Evolutionary conservation across 2,113 vertebrate species (phyloP).

Genomic region (Trichomycterus rosablanca): DNA sequence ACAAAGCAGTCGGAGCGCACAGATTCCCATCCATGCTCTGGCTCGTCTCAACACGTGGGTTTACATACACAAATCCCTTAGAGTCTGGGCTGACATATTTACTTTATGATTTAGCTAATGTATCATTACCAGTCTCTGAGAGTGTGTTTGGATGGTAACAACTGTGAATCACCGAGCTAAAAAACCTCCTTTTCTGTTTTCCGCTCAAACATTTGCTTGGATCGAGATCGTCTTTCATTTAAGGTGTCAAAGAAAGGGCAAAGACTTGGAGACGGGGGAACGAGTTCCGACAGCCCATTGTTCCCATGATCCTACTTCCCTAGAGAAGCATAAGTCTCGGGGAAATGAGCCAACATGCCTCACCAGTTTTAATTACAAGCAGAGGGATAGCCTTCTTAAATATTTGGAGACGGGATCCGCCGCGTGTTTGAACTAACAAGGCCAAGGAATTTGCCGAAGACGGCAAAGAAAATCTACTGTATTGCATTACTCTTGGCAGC

Average conservation of each 20-base stretch:
- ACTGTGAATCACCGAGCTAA: slow-evolving; percentile 46
- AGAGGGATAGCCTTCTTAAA: slow-evolving; percentile 63
- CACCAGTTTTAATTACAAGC: slow-evolving; percentile 65
- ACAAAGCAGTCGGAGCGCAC: slow-evolving; percentile 42
- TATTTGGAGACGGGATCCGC: slow-evolving; percentile 63
- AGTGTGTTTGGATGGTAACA: slow-evolving; percentile 30
- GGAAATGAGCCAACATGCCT: slow-evolving; percentile 49
- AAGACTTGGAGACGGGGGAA: slow-evolving; percentile 22
- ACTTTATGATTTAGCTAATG: slow-evolving; percentile 56
- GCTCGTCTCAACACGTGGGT: slow-evolving; percentile 52
- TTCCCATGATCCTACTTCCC: slow-evolving; percentile 54
- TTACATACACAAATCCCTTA: slow-evolving; percentile 49
- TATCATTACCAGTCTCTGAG: slow-evolving; percentile 57
- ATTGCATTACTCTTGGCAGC: slow-evolving; percentile 29
- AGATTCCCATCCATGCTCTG: slow-evolving; percentile 38
- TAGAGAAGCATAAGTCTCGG: slow-evolving; percentile 36
- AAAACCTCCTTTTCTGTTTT: slow-evolving; percentile 46
- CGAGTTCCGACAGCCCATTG: slow-evolving; percentile 52
- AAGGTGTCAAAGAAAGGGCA: slow-evolving; percentile 42
- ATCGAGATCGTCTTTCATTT: slow-evolving; percentile 43
- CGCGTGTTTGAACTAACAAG: slow-evolving; percentile 34
- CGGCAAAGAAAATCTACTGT: slow-evolving; percentile 20
- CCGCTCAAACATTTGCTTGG: slow-evolving; percentile 42
- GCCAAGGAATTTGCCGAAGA: slow-evolving; percentile 32
- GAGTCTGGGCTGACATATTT: slow-evolving; percentile 62